A percentile compares a stretch with the other conserved stretches of the same genome.
These are phyloP conservation scores for Trachelus iudaicus DNA, from an alignment of 2,888 invertebrate species.

Conservation along the genomic window DNA sequence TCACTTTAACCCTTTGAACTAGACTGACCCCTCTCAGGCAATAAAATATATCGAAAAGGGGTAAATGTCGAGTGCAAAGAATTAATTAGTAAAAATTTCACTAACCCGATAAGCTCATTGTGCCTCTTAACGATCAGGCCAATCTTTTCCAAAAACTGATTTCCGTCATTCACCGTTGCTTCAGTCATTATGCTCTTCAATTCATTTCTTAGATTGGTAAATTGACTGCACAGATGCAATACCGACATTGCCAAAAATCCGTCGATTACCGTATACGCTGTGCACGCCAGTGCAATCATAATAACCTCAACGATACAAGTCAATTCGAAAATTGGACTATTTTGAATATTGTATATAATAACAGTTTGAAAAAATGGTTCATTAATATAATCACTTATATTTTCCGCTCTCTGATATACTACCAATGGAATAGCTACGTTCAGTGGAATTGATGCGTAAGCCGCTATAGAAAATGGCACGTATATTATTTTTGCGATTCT, in stretches of 20 bases:
- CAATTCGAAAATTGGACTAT: constrained; percentile 12
- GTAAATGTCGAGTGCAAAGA: too few relatives aligned
- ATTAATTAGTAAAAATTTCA: too few relatives aligned
- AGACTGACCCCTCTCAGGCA: too few relatives aligned
- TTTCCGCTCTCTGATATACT: too few relatives aligned
- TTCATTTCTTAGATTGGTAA: constrained; percentile 21
- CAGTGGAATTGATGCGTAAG: neutral
- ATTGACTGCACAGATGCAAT: constrained; percentile 34
- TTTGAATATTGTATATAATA: constrained; percentile 12
- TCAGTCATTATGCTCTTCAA: neutral
- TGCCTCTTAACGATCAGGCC: constrained; percentile 23
- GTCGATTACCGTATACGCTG: constrained; percentile 31
- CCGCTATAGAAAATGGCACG: constrained; percentile 17
- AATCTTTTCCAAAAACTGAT: too few relatives aligned
- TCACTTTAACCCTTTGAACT: too few relatives aligned
- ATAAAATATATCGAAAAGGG: too few relatives aligned
- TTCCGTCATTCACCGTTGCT: neutral
- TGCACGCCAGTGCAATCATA: constrained; percentile 14
- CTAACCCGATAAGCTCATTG: constrained; percentile 22
- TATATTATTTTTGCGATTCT: constrained; percentile 30
- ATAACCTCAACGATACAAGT: constrained; percentile 24
- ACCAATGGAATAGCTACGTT: neutral
- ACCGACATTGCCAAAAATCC: constrained; percentile 37
- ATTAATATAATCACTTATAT: neutral
- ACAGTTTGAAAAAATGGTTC: neutral